Evolutionary conservation across 23 tunicate species (phyloP), one percentile per base, ranked within the genome.

Genomic region (Trididemnum clinides): DNA sequence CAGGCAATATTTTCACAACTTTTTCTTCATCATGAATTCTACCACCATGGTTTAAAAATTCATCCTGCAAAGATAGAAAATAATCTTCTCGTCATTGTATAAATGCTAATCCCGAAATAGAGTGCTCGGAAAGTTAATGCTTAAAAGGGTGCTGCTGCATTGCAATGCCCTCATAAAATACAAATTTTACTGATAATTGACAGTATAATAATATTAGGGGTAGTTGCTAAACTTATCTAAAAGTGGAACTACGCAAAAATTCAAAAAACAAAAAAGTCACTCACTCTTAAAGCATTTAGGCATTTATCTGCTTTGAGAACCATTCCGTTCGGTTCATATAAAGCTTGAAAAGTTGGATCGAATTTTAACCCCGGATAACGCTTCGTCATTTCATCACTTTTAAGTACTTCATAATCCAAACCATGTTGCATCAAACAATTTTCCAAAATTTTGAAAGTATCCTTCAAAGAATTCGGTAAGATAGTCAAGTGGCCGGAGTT

Each of bases 251-350:
- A n/a, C n/a, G n/a, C n/a, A n/a, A n/a, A n/a, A n/a, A n/a, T n/a
- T n/a, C n/a, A n/a, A n/a, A n/a, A 44, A 44, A 7, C 15, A 44
- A 10, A 7, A 44, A 44, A 44, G 54, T 15, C 54, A 44, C n/a
- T 10, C n/a, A 94, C 98, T 82, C 63, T 33, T 33, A 94, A 57
- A 20, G 90, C 88, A 0, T 2, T 39, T 2, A 81, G 88, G 57
- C 94, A 89, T 71, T 82, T 69, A 57, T 85, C 82, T 44, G 98
- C 98, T 57, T 59, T 81, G 4, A 94, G 80, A 0, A 86, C 80
- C 10, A 72, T 71, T 19, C 90, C 91, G 21, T 84, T 82, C 19
- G 83, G 81, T 58, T 94, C 98, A 33, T 34, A 89, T 1, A 80
- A 50, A 4, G 86, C 88, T 7, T 54, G 33, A 64, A 79, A 84